These are phyloP conservation scores for Scytalopus superciliaris DNA, from an alignment of 2,113 vertebrate genomes.

Conservation along the genomic window DNA sequence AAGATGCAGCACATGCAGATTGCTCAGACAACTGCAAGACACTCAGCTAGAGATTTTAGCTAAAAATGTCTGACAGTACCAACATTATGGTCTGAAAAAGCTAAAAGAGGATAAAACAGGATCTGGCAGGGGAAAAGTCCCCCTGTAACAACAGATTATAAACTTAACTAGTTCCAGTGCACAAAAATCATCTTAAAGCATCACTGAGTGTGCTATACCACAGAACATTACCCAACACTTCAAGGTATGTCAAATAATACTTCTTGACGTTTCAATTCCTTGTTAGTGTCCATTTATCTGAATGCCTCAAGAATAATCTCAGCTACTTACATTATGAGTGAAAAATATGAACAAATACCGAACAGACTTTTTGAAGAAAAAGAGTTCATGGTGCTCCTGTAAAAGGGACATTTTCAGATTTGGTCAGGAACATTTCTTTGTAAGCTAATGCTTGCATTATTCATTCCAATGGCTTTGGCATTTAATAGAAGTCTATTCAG, in stretches of 20 bases:
- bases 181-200: not conserved
- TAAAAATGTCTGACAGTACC: not conserved
- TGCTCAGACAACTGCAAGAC: not conserved
- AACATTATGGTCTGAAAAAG: not conserved
- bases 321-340: not conserved
- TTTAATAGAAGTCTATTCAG: constrained; percentile 15
- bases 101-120: not conserved
- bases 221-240: not conserved
- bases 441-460: constrained; percentile 27
- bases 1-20: not conserved
- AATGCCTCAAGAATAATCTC: not conserved
- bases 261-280: not conserved
- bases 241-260: not conserved
- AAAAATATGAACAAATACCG: not conserved
- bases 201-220: not conserved
- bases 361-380: not conserved
- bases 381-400: not conserved
- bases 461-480: constrained; percentile 5
- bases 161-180: not conserved
- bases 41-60: not conserved
- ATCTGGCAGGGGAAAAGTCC: not conserved
- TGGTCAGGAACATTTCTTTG: constrained; percentile 1
- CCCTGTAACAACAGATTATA: not conserved
- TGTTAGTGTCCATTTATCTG: not conserved
- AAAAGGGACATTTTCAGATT: constrained; percentile 19